Evolutionary conservation across 2,113 vertebrate genomes (phyloP).

Genomic region (Microcebus ravelobensis): DNA sequence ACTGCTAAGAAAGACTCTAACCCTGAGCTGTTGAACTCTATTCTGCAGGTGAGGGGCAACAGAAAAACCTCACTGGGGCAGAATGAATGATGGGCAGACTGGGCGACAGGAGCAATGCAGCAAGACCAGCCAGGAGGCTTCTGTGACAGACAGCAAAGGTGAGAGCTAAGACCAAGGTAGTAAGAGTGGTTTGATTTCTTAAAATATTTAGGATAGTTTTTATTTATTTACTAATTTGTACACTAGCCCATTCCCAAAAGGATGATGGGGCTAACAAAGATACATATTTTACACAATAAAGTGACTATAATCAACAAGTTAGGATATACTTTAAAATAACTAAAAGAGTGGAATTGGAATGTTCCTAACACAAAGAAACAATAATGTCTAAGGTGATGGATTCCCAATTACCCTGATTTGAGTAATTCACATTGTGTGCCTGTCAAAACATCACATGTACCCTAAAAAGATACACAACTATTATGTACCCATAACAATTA

Average conservation of each 20-base stretch:
- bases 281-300: no score
- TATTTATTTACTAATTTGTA: background rate
- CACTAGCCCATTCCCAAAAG: background rate
- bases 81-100: no score
- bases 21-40: background rate
- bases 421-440: no score
- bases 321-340: no score
- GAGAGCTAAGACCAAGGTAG: background rate
- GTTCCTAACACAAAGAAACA: no score
- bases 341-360: no score
- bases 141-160: background rate
- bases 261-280: background rate
- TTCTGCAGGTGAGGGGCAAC: background rate
- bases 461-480: no score
- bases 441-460: no score
- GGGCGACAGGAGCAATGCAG: background rate
- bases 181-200: background rate
- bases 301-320: no score
- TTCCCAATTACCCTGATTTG: no score
- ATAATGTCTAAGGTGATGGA: no score
- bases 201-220: constrained; percentile 3
- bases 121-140: background rate
- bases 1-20: background rate
- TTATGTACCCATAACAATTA: no score
- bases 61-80: background rate